Evolutionary conservation across 2,888 invertebrate species (phyloP), one percentile per base, ranked within the genome.

Genomic region (Dyspetes luteomarginatus): DNA sequence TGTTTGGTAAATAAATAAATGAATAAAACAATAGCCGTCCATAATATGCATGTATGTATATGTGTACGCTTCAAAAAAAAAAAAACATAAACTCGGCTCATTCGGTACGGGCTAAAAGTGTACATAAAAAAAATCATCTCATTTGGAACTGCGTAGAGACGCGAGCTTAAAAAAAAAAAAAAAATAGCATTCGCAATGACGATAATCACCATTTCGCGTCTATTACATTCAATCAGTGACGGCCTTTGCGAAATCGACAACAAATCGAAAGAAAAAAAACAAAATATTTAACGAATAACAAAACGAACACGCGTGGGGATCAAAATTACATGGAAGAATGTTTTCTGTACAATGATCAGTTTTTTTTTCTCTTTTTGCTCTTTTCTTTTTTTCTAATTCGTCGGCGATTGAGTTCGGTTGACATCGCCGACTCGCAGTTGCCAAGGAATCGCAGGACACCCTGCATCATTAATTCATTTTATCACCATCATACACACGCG

Each of bases 241-340:
- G 60, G 52, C 43, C 52, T 17, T 69, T 56, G 78, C 62, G 69
- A 64, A 30, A 17, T 50, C n/a, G 56, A 78, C 43, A 68, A 65
- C 17, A 52, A n/a, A n/a, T n/a, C n/a, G n/a, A n/a, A n/a, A 50
- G 12, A 19, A 67, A 67, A 62, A 55, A 69, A 68, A 64, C 22
- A 26, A 64, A 50, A 9, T 55, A 52, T n/a, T 24, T 36, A 69
- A 62, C 60, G 62, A 77, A 64, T 65, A 74, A 78, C 65, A 62
- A 75, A 62, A 60, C 7, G 60, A 76, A 69, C 76, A 76, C 69
- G 62, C 55, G 55, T 41, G 28, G 68, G 30, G 17, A 4, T 48
- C 62, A 68, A 84, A 81, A 48, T 78, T 79, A 78, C 81, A 83
- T 88, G 88, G 85, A 88, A 87, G 86, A 88, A 87, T 86, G 82